Percentiles rank a stretch among this genome's conserved stretches.
Conservation (phyloP, 2,797 vertebrate species). For the Darevskia mixta region DNA sequence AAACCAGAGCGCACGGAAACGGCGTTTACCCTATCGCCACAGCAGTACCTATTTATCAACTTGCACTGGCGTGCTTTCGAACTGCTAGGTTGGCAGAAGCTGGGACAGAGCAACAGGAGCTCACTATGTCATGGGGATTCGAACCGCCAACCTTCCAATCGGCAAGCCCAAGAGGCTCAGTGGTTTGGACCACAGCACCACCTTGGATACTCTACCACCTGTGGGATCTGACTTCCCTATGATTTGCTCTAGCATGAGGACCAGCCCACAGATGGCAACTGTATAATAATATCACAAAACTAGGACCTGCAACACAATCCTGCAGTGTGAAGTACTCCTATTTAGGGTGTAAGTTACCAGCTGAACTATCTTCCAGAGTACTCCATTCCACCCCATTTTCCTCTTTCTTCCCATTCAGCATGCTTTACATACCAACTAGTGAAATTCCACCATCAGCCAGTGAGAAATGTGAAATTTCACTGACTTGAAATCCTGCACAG, state of each 20-base stretch:
- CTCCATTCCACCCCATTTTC: neutral
- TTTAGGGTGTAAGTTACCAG: neutral
- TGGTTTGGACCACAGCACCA: neutral
- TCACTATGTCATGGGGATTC: too few relatives aligned
- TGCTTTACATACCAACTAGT: constrained; percentile 25
- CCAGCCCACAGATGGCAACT: neutral
- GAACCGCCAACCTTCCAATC: too few relatives aligned
- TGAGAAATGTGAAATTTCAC: neutral
- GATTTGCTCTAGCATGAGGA: neutral
- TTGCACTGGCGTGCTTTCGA: too few relatives aligned
- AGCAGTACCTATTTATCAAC: too few relatives aligned
- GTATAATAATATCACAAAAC: neutral
- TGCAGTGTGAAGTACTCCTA: neutral
- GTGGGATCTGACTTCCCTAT: neutral
- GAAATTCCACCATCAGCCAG: neutral
- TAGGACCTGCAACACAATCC: neutral
- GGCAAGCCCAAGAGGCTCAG: too few relatives aligned
- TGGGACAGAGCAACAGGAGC: too few relatives aligned
- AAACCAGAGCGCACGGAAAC: too few relatives aligned
- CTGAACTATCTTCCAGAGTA: neutral
- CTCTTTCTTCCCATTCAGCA: neutral
- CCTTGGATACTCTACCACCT: neutral
- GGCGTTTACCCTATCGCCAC: too few relatives aligned
- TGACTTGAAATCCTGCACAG: constrained; percentile 53
- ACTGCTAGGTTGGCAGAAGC: too few relatives aligned